Evolutionary conservation across 2,113 vertebrate species (phyloP).

Genomic region (Erythrocebus patas): DNA sequence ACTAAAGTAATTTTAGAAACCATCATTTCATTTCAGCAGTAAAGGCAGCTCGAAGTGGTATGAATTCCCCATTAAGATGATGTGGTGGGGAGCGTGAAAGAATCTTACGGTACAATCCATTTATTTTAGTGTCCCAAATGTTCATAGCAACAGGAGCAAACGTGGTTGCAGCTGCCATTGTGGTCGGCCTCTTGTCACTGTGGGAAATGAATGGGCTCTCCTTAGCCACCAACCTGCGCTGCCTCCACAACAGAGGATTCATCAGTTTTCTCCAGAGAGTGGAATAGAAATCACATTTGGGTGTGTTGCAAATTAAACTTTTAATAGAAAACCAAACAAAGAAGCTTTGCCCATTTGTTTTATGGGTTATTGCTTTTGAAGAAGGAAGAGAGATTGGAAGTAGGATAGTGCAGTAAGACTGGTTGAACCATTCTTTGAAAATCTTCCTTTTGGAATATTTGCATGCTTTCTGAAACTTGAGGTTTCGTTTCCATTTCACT

Average conservation of each 20-base stretch:
- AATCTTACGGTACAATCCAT: constrained; percentile 18
- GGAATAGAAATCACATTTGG: neutral
- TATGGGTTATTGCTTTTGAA: neutral
- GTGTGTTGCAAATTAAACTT: constrained; percentile 39
- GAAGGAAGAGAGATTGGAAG: neutral
- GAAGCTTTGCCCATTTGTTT: neutral
- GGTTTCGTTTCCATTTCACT: neutral
- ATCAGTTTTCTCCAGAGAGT: neutral
- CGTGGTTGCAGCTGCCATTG: neutral
- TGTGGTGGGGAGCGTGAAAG: neutral
- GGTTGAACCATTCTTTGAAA: neutral
- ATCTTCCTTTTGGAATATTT: neutral
- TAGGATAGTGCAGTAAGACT: accelerated
- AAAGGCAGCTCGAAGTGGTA: neutral
- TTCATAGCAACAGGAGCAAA: neutral
- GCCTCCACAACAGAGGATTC: neutral
- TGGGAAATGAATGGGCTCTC: neutral
- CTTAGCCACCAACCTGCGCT: neutral
- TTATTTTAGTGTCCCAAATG: constrained; percentile 60
- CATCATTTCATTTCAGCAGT: constrained; percentile 20
- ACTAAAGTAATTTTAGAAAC: constrained; percentile 34
- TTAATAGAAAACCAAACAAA: constrained; percentile 30
- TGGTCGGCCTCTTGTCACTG: constrained; percentile 12
- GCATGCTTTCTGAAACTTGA: neutral
- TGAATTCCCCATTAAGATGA: constrained; percentile 55